Evolutionary conservation across 2,888 invertebrate genomes (phyloP).

Genomic region (Idaea aversata): DNA sequence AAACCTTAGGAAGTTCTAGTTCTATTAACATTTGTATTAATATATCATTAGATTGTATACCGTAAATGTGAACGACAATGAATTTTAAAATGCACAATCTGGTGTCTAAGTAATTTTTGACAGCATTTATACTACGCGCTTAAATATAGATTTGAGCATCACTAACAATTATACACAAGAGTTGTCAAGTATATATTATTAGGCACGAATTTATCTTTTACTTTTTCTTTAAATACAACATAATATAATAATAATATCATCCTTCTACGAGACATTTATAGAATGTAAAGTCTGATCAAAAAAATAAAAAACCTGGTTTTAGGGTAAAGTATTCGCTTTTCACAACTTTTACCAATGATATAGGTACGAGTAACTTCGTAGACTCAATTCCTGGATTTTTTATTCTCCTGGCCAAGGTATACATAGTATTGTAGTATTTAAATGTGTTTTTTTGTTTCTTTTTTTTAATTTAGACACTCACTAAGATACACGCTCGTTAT

Average conservation of each 20-base stretch:
- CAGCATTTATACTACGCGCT: slow-evolving; percentile 75
- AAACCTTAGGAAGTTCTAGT: no score
- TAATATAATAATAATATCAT: slow-evolving; percentile 26
- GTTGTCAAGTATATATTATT: slow-evolving; percentile 63
- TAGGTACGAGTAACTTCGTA: slow-evolving; percentile 17
- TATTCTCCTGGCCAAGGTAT: slow-evolving; percentile 28
- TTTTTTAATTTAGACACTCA: slow-evolving; percentile 73
- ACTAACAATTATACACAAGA: slow-evolving; percentile 66
- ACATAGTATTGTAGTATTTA: slow-evolving; percentile 59
- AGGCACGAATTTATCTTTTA: slow-evolving; percentile 72
- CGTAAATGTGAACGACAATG: slow-evolving; percentile 37
- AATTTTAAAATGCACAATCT: slow-evolving; percentile 63
- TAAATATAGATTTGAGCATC: slow-evolving; percentile 74
- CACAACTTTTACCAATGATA: background rate
- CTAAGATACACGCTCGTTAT: slow-evolving; percentile 69
- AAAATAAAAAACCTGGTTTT: slow-evolving; percentile 45
- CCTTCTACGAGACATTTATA: slow-evolving; percentile 62
- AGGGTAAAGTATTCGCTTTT: slow-evolving; percentile 22
- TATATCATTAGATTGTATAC: slow-evolving; percentile 18
- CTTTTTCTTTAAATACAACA: slow-evolving; percentile 27
- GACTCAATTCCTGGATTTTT: background rate
- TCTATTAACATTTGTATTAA: background rate
- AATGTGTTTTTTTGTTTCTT: slow-evolving; percentile 13
- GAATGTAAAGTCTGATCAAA: slow-evolving; percentile 29
- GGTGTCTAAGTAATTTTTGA: slow-evolving; percentile 57